Conservation (phyloP, 2,113 vertebrate species). For the Python bivittatus region DNA sequence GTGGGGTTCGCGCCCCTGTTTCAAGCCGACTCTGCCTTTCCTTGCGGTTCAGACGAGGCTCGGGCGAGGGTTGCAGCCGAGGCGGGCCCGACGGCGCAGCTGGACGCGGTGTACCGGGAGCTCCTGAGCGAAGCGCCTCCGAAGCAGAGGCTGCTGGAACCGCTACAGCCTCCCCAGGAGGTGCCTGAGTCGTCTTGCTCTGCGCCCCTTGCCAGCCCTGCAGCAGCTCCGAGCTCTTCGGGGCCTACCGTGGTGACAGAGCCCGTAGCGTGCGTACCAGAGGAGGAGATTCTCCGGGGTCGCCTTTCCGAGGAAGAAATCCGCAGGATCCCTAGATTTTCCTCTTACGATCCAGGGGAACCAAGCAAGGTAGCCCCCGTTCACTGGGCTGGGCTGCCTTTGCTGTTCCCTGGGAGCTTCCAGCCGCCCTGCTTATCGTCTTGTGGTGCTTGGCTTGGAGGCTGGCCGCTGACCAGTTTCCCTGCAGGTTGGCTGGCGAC, state of each 20-base stretch:
- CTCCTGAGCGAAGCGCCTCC: slow-evolving; percentile 57
- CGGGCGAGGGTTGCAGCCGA: slow-evolving; percentile 62
- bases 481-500: too few relatives aligned
- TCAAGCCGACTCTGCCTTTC: slow-evolving; percentile 6
- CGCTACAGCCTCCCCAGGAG: slow-evolving; percentile 56
- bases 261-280: slow-evolving; percentile 76
- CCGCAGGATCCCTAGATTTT: slow-evolving; percentile 82
- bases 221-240: slow-evolving; percentile 36
- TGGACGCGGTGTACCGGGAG: slow-evolving; percentile 76
- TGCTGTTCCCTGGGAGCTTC: not conserved
- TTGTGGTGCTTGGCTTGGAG: not conserved
- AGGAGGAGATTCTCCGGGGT: slow-evolving; percentile 85
- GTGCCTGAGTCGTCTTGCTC: slow-evolving; percentile 53
- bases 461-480: not conserved
- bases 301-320: slow-evolving; percentile 84
- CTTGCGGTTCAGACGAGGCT: slow-evolving; percentile 72
- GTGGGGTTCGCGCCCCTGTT: not conserved
- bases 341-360: slow-evolving; percentile 84
- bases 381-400: not conserved
- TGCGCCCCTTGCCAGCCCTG: slow-evolving; percentile 22
- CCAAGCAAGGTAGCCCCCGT: slow-evolving; percentile 80
- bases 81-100: slow-evolving; percentile 73
- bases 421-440: not conserved
- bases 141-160: slow-evolving; percentile 52
- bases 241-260: slow-evolving; percentile 77